These are phyloP conservation scores for Rynchops niger DNA, from an alignment of 2,113 vertebrate species.

Conservation along the genomic window DNA sequence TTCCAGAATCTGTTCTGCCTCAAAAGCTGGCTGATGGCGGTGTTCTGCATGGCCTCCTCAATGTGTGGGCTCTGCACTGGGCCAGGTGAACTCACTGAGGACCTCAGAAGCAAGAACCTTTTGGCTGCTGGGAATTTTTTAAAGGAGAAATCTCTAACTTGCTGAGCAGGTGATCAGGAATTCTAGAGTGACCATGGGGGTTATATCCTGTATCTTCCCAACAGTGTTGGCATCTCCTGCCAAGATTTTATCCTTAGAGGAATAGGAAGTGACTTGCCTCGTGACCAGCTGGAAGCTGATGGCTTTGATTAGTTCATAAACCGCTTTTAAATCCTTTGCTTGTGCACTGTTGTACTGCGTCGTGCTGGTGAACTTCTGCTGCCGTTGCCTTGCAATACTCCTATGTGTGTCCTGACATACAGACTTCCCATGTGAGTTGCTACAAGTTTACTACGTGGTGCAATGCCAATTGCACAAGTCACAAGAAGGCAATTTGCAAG, in stretches of 20 bases:
- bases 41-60: not conserved
- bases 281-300: not conserved
- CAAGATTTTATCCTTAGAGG: not conserved
- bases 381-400: not conserved
- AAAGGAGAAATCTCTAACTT: not conserved
- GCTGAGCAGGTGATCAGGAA: not conserved
- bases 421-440: not conserved
- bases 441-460: not conserved
- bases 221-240: not conserved
- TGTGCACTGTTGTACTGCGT: not conserved
- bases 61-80: not conserved
- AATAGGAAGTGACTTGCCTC: not conserved
- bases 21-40: fast-evolving
- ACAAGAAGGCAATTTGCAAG: not conserved
- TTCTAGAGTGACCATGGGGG: not conserved
- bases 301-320: not conserved
- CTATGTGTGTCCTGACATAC: not conserved
- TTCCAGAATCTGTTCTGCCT: not conserved
- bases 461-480: not conserved
- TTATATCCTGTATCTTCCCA: not conserved
- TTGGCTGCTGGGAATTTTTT: not conserved
- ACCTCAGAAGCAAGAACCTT: not conserved
- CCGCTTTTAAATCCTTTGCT: not conserved
- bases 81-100: not conserved
- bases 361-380: not conserved